phyloP scores from a whole-genome alignment of 2,113 vertebrate species.

The Ictalurus furcatus region DNA sequence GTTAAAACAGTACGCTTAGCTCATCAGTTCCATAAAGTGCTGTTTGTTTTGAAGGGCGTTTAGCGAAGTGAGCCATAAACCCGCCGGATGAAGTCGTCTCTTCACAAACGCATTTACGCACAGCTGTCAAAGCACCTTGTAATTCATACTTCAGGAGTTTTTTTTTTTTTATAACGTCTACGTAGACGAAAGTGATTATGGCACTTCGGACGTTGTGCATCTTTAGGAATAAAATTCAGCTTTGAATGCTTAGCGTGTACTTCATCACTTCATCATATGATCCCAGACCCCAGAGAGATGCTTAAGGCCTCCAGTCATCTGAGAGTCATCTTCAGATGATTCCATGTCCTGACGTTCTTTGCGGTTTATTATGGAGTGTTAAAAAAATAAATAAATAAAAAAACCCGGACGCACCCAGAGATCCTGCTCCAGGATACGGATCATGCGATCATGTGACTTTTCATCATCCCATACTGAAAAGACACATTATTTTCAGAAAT shows the following conservation, averaged over 20 bases:
- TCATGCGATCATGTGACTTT: background rate
- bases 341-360: background rate
- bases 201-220: background rate
- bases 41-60: conserved; percentile 26
- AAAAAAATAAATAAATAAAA: background rate
- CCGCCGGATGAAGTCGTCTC: background rate
- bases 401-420: background rate
- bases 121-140: background rate
- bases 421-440: background rate
- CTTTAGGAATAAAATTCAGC: background rate
- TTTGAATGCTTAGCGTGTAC: background rate
- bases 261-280: background rate
- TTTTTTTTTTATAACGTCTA: background rate
- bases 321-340: background rate
- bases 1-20: background rate
- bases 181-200: background rate
- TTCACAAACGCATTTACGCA: conserved; percentile 7
- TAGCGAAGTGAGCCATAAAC: conserved; percentile 16
- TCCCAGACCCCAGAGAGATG: background rate
- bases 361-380: background rate
- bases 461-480: background rate
- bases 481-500: background rate
- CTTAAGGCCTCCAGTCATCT: background rate
- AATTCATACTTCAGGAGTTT: background rate
- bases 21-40: conserved; percentile 11